Conservation (phyloP, 2,113 vertebrate species). For the Monopterus albus region DNA sequence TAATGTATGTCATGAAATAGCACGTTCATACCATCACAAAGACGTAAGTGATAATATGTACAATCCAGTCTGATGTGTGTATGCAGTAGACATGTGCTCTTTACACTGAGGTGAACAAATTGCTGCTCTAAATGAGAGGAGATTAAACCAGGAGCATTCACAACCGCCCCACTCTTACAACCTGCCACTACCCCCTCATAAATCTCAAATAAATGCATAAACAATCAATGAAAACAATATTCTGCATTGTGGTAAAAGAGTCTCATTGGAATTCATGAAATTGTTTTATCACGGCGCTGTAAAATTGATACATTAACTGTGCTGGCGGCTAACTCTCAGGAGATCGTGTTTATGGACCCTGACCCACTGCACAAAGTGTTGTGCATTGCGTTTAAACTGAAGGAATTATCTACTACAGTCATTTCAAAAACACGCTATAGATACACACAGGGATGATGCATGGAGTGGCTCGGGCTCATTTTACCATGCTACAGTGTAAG, state of each 20-base stretch:
- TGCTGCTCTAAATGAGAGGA: constrained; percentile 48
- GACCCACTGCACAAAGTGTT: constrained; percentile 68
- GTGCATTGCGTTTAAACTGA: constrained; percentile 71
- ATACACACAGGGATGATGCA: constrained; percentile 25
- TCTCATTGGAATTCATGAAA: constrained; percentile 83
- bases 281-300: constrained; percentile 69
- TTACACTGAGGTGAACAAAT: constrained; percentile 37
- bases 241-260: constrained; percentile 54
- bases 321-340: constrained; percentile 58
- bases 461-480: constrained; percentile 5
- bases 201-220: constrained; percentile 63
- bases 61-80: constrained; percentile 25
- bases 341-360: constrained; percentile 76
- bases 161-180: not conserved
- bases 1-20: constrained; percentile 24
- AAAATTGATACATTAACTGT: constrained; percentile 77
- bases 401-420: constrained; percentile 59
- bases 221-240: constrained; percentile 66
- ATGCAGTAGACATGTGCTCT: constrained; percentile 23
- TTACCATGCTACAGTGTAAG: not conserved
- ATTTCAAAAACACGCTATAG: constrained; percentile 54
- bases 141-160: constrained; percentile 56
- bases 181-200: not conserved
- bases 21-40: not conserved
- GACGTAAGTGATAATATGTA: constrained; percentile 10